Conservation (phyloP, 2,888 invertebrate genomes). For the Ctenicera cuprea region DNA sequence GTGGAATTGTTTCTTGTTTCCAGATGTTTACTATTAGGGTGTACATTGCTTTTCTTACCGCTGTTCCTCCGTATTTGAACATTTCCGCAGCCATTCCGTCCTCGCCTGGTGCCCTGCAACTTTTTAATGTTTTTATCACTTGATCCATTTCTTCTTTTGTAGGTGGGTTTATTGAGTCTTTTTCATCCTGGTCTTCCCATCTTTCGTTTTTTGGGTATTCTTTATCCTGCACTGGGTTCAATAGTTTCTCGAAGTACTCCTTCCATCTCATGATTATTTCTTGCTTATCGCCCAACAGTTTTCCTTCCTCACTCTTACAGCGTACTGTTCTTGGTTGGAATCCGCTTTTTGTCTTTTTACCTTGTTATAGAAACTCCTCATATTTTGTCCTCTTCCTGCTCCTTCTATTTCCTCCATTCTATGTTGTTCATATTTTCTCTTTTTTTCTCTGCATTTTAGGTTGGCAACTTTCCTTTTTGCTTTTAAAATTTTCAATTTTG, state of each 20-base stretch:
- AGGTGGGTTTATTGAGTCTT: background rate
- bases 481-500: background rate
- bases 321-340: background rate
- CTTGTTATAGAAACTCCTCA: background rate
- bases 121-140: conserved; percentile 3
- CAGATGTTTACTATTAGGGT: background rate
- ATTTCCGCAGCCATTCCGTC: conserved; percentile 1
- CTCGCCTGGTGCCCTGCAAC: background rate
- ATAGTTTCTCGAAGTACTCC: background rate
- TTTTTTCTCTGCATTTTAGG: background rate
- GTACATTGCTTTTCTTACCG: conserved; percentile 6
- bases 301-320: conserved; percentile 21
- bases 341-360: background rate
- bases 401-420: background rate
- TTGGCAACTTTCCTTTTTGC: background rate
- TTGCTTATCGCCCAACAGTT: background rate
- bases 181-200: conserved; percentile 9
- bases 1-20: conserved; percentile 1
- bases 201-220: background rate
- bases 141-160: conserved; percentile 1
- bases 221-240: conserved; percentile 9
- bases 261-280: conserved; percentile 4
- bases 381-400: background rate
- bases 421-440: background rate
- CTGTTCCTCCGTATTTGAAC: conserved; percentile 1